Evolutionary conservation across 64 coral and sea anemone species (phyloP).

Genomic region (Hydrozoanthus tunicans): DNA sequence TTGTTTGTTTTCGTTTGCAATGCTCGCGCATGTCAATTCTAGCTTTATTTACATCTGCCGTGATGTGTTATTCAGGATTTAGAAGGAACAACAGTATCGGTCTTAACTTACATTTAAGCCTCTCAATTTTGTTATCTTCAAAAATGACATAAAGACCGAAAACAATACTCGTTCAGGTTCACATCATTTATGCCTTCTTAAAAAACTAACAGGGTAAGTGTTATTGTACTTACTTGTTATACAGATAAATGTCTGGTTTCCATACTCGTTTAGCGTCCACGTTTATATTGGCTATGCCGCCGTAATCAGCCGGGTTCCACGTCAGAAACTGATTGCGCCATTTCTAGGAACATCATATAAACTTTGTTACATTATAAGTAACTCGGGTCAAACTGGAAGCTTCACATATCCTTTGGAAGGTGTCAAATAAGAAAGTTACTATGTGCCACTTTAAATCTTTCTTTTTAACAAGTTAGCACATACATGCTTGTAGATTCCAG

Average conservation of each 20-base stretch:
- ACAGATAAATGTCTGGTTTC: constrained; percentile 85
- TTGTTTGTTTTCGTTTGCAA: not conserved
- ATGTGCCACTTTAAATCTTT: no score
- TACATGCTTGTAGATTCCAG: no score
- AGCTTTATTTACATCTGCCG: not conserved
- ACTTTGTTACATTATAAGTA: not conserved
- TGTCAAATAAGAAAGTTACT: no score
- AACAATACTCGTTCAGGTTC: no score
- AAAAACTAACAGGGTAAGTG: not conserved
- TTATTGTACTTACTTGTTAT: constrained; percentile 78
- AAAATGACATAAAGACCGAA: no score
- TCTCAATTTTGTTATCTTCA: no score
- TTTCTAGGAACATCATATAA: constrained; percentile 44
- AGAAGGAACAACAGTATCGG: not conserved
- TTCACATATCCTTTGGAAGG: no score
- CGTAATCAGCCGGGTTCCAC: constrained; percentile 71
- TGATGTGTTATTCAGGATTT: not conserved
- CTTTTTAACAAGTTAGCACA: no score
- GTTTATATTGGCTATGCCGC: constrained; percentile 72
- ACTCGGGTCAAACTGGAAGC: no score
- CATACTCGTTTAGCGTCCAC: constrained; percentile 71
- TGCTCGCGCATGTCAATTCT: not conserved
- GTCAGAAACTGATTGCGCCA: constrained; percentile 71
- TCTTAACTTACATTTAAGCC: not conserved
- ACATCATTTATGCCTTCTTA: no score